phyloP scores from a whole-genome alignment of 2,113 vertebrate species.

The Mobula birostris region DNA sequence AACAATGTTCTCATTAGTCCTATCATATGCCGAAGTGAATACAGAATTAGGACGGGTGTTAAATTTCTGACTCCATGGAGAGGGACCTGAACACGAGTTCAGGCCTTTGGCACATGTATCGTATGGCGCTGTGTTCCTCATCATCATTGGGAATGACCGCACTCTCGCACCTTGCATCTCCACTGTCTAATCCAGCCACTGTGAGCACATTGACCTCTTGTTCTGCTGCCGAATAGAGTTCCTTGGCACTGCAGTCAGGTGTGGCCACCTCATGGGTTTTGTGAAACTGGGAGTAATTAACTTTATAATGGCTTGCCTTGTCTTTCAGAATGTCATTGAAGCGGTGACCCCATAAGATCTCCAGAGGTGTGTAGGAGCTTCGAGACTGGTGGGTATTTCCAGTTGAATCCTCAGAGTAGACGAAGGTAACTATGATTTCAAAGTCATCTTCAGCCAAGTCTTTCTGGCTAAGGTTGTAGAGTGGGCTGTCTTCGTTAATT shows the following conservation, averaged over 20 bases:
- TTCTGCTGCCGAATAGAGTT: constrained; percentile 43
- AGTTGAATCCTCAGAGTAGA: constrained; percentile 83
- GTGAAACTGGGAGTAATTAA: constrained; percentile 83
- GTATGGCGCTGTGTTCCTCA: background rate
- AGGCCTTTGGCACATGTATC: background rate
- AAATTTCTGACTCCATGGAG: constrained; percentile 26
- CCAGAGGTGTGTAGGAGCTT: constrained; percentile 73
- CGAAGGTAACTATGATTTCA: constrained; percentile 88
- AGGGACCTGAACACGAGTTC: background rate
- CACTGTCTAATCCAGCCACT: constrained; percentile 11
- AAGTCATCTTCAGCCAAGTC: constrained; percentile 73
- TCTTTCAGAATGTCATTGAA: constrained; percentile 81
- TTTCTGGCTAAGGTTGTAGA: constrained; percentile 69
- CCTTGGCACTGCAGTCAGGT: constrained; percentile 73
- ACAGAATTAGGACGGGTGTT: background rate
- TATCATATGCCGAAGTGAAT: background rate
- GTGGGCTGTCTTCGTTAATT: constrained; percentile 71
- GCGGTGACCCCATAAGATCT: constrained; percentile 87
- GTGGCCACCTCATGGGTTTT: constrained; percentile 75
- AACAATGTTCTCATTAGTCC: background rate
- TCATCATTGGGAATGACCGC: background rate
- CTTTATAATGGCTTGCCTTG: constrained; percentile 71
- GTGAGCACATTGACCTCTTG: background rate
- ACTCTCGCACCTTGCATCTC: background rate
- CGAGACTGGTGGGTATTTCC: constrained; percentile 88